A percentile compares a stretch with the other conserved stretches of the same genome.
Conservation (phyloP, 2,797 vertebrate species). For the Ciconia nigra region DNA sequence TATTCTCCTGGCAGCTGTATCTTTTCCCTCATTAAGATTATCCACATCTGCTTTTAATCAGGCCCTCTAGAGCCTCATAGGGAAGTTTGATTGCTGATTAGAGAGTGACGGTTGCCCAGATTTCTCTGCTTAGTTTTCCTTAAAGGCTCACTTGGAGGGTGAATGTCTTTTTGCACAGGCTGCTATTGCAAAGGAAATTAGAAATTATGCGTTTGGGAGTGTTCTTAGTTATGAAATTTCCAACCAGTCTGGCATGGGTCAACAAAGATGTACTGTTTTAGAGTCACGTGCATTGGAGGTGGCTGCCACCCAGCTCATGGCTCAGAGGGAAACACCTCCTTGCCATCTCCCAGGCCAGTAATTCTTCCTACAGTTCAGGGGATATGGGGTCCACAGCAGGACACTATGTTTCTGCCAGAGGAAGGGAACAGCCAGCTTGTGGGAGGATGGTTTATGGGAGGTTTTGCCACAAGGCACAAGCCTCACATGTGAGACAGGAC, state of each 20-base stretch:
- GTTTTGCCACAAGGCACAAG: background rate
- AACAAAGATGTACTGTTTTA: background rate
- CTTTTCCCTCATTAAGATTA: conserved; percentile 5
- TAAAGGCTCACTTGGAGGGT: background rate
- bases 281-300: background rate
- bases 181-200: background rate
- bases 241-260: background rate
- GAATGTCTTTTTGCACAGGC: background rate
- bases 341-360: background rate
- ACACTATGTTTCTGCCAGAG: background rate
- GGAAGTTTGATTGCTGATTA: conserved; percentile 37
- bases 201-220: background rate
- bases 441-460: background rate
- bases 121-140: background rate
- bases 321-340: background rate
- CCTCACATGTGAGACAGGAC: background rate
- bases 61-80: background rate
- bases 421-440: background rate
- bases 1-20: background rate
- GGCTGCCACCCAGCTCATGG: background rate
- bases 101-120: background rate
- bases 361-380: background rate
- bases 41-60: conserved; percentile 41
- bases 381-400: background rate
- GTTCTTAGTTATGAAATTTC: background rate